Conservation (phyloP, 2,888 invertebrate genomes). For the Alentia gelatinosa region DNA sequence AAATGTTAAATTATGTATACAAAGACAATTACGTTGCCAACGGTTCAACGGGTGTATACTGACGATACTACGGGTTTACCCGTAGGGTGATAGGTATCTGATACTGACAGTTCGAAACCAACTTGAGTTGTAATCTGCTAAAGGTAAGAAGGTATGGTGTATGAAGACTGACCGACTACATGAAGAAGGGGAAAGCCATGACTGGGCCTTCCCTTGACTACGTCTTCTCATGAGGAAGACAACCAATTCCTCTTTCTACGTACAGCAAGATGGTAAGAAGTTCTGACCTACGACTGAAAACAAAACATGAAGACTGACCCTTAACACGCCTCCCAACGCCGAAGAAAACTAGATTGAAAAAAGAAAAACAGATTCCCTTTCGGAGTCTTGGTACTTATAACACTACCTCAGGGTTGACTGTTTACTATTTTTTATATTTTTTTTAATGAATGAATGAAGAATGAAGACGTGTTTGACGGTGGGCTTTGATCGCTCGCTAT, state of each 20-base stretch:
- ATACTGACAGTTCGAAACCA: too few relatives aligned
- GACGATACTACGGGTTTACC: not conserved
- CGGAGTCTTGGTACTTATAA: too few relatives aligned
- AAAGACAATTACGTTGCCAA: not conserved
- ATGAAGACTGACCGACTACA: not conserved
- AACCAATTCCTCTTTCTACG: not conserved
- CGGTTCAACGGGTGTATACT: not conserved
- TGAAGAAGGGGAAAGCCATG: not conserved
- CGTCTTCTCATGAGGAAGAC: not conserved
- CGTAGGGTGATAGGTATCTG: not conserved
- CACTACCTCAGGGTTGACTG: too few relatives aligned
- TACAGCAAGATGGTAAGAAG: not conserved
- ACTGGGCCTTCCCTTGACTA: not conserved
- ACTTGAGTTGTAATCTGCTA: not conserved
- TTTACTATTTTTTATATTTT: too few relatives aligned
- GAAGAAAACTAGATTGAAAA: too few relatives aligned
- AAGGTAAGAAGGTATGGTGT: slow-evolving; percentile 18
- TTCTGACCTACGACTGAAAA: not conserved
- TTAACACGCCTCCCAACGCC: too few relatives aligned
- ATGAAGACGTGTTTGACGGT: too few relatives aligned
- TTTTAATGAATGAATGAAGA: not conserved
- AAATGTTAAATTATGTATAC: not conserved
- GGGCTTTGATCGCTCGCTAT: too few relatives aligned
- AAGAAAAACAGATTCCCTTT: too few relatives aligned
- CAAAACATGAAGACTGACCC: not conserved